Evolutionary conservation across 2,113 vertebrate species (phyloP), one percentile per base, ranked within the genome.

Genomic region (Uria aalge): DNA sequence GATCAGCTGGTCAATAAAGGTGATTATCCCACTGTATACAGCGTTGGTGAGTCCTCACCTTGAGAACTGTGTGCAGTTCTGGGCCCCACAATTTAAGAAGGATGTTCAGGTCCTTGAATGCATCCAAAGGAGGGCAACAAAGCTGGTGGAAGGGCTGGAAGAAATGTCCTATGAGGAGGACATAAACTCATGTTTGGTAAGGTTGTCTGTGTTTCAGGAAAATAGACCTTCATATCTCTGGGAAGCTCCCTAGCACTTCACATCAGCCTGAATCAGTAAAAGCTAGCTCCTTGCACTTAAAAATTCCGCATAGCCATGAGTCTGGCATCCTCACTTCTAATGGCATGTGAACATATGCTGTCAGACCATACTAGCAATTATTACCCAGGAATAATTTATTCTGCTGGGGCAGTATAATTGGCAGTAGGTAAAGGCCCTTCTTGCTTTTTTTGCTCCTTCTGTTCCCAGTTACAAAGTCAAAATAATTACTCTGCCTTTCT

Each of bases 31-130:
- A 0, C 26, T 81, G 26, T 59, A 56, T 30, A n/a, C 3, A 73
- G 26, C 5, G 0, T 14, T 41, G 30, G 24, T 29, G n/a, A 0
- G 1, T 16, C 24, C 36, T 30, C 41, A n/a, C 7, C 13, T 41
- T 13, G 30, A 66, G 50, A 2, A 5, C 8, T 23, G 23, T 12
- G n/a, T 18, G 40, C 22, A 47, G 18, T 71, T 47, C 45, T 62
- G 27, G 47, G 10, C 22, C 11, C 18, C 26, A 34, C 26, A 2
- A 29, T 45, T n/a, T 52, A 18, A 59, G 52, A 60, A 71, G 2
- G 56, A 23, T 24, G 9, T 40, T 2, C 8, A 60, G 45, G 40
- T 60, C 5, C 22, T 45, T 45, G 45, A 68, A 68, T 38, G 34
- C 1, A 4, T 29, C 63, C 60, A 52, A 21, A 74, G 24, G 12